Evolutionary conservation across 2,113 vertebrate genomes (phyloP).

Genomic region (Istiophorus platypterus): DNA sequence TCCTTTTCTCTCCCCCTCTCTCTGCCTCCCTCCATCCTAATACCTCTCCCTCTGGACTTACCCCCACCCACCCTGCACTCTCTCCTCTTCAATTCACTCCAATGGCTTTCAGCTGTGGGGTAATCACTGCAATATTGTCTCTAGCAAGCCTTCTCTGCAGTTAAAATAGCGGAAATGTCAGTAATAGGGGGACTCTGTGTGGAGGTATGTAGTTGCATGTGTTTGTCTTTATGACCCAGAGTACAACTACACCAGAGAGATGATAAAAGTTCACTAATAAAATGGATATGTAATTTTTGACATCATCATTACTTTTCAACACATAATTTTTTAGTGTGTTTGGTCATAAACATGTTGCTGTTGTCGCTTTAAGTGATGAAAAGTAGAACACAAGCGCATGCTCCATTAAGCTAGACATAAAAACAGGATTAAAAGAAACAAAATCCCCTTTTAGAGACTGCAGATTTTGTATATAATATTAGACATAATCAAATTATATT

Average conservation of each 20-base stretch:
- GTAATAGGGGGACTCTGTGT: slow-evolving; percentile 44
- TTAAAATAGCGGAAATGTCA: slow-evolving; percentile 58
- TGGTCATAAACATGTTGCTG: neutral
- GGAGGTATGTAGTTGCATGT: slow-evolving; percentile 46
- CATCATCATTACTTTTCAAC: slow-evolving; percentile 16
- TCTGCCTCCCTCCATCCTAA: slow-evolving; percentile 12
- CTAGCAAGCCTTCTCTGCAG: slow-evolving; percentile 43
- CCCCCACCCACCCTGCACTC: slow-evolving; percentile 12
- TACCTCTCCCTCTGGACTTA: neutral
- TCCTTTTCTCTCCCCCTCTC: slow-evolving; percentile 7
- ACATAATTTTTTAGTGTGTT: neutral
- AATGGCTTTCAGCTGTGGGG: slow-evolving; percentile 81
- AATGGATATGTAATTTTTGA: neutral
- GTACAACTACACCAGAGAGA: slow-evolving; percentile 11
- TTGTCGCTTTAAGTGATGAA: slow-evolving; percentile 3
- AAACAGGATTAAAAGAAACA: slow-evolving; percentile 12
- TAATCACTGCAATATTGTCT: slow-evolving; percentile 77
- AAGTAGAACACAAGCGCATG: slow-evolving; percentile 6
- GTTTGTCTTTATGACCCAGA: slow-evolving; percentile 32
- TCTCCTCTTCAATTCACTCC: slow-evolving; percentile 68
- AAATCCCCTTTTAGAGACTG: neutral
- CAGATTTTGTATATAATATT: slow-evolving; percentile 4
- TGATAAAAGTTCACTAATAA: slow-evolving; percentile 21
- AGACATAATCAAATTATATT: slow-evolving; percentile 1
- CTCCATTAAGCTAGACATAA: neutral